These are phyloP conservation scores for Napeogenes sylphis DNA, from an alignment of 2,888 invertebrate genomes.

Conservation along the genomic window DNA sequence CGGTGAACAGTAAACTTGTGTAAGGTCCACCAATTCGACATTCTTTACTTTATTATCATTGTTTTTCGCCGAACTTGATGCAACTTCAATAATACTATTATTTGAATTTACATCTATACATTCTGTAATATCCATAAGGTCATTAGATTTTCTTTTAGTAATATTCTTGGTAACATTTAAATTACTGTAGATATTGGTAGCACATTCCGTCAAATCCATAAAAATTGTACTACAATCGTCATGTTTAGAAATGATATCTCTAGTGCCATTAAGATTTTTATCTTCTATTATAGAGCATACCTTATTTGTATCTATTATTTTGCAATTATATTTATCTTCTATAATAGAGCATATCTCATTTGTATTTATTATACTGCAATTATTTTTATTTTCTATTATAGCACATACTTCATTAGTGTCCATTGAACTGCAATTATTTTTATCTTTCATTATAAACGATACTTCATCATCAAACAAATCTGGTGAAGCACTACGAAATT, in stretches of 20 bases:
- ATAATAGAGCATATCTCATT: too few species aligned
- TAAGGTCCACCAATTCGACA: constrained; percentile 18
- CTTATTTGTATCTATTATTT: too few species aligned
- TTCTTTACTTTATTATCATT: constrained; percentile 17
- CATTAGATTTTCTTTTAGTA: constrained; percentile 49
- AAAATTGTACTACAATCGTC: constrained; percentile 15
- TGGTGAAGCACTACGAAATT: constrained; percentile 58
- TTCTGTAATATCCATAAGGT: constrained; percentile 62
- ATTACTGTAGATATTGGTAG: constrained; percentile 23
- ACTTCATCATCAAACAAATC: constrained; percentile 72
- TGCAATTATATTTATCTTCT: too few species aligned
- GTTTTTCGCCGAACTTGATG: constrained; percentile 32
- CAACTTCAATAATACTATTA: constrained; percentile 43
- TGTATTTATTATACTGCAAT: constrained; percentile 1
- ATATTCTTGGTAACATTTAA: constrained; percentile 36
- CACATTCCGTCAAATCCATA: constrained; percentile 55
- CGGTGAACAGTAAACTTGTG: constrained; percentile 49
- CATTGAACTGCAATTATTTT: constrained; percentile 25
- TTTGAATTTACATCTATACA: constrained; percentile 45
- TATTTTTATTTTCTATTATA: constrained; percentile 32
- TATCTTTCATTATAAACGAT: constrained; percentile 35
- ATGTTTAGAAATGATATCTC: constrained; percentile 19
- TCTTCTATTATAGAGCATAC: constrained; percentile 30
- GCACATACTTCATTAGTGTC: neutral
- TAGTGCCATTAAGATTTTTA: constrained; percentile 22